Evolutionary conservation across 1,140 invertebrate species (phyloP), one percentile per base, ranked within the genome.

Genomic region (Cyclargus thomasi): DNA sequence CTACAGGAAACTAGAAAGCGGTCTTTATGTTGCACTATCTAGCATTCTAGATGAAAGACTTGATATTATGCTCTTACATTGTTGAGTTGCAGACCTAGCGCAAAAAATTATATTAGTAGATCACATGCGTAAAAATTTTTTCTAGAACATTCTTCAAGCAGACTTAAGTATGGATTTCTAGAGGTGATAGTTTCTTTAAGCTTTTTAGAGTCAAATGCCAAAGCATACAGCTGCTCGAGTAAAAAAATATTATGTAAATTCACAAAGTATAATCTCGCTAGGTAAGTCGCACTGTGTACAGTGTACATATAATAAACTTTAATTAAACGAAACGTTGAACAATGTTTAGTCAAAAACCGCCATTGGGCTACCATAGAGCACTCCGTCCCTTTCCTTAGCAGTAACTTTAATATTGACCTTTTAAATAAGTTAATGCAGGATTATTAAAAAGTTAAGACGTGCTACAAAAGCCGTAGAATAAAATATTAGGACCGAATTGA

Each of bases 21-120:
- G 71, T 76, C 77, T 83, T 83, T 77, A 76, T 79, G 71, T 76
- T 80, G 73, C 74, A 76, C 76, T 84, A 87, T 87, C 84, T 79
- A 70, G 69, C 75, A 74, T 85, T 85, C 80, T 77, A 81, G 77
- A 74, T 82, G 83, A 87, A 83, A 75, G 81, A 76, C 79, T 79
- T 10, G 55, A 59, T 59, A 59, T 59, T 59, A 59, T 71, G 14
- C 39, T 47, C 64, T 64, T 67, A 64, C 63, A 70, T 53, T 63
- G 67, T 69, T 68, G 67, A 65, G 66, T 73, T 69, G 39, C 14
- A 47, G 39, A 47, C 10, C 39, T 47, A 47, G 39, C 39, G 39
- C 39, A 47, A 47, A 47, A 47, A 47, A 47, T 47, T 47, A 16
- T 47, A 47, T 47, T 29, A 8, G 29, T 29, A 0, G 0, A 29